A percentile compares a stretch with the other conserved stretches of the same genome.
phyloP scores from a whole-genome alignment of 2,797 vertebrate species.

The Alfaro cultratus region DNA sequence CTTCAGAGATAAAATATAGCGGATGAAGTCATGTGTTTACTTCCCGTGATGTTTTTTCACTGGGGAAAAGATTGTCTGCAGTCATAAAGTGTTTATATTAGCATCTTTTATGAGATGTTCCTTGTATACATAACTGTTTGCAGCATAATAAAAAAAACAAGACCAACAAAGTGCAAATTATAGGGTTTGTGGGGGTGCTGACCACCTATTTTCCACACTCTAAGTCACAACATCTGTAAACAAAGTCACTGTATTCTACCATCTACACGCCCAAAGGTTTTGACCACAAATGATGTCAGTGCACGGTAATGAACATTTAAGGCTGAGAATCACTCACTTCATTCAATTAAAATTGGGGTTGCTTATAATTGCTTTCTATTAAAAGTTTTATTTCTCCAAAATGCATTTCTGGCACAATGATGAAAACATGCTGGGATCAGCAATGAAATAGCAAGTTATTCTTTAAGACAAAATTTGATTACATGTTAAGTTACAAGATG shows the following conservation, averaged over 20 bases:
- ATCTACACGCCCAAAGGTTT: conserved; percentile 60
- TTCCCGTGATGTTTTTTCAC: conserved; percentile 55
- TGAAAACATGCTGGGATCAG: not conserved
- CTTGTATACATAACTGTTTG: conserved; percentile 79
- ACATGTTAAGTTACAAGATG: not conserved
- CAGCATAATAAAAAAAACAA: conserved; percentile 73
- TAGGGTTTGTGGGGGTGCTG: conserved; percentile 72
- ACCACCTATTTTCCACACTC: conserved; percentile 74
- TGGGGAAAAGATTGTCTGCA: conserved; percentile 71
- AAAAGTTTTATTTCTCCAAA: conserved; percentile 39
- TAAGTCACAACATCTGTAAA: conserved; percentile 70
- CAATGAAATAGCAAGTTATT: not conserved
- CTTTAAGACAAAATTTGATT: conserved; percentile 8
- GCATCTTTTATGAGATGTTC: conserved; percentile 78
- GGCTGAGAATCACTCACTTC: conserved; percentile 42
- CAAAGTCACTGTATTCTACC: conserved; percentile 59
- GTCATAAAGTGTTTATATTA: conserved; percentile 80
- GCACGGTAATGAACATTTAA: conserved; percentile 55
- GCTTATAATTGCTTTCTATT: conserved; percentile 52
- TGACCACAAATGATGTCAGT: conserved; percentile 73
- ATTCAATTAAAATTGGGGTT: conserved; percentile 55
- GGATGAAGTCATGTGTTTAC: conserved; percentile 70
- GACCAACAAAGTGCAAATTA: conserved; percentile 75
- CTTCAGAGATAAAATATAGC: conserved; percentile 58
- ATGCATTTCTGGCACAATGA: conserved; percentile 24